These are phyloP conservation scores for Coptodon rendalli DNA, from an alignment of 2,113 vertebrate genomes.

Conservation along the genomic window DNA sequence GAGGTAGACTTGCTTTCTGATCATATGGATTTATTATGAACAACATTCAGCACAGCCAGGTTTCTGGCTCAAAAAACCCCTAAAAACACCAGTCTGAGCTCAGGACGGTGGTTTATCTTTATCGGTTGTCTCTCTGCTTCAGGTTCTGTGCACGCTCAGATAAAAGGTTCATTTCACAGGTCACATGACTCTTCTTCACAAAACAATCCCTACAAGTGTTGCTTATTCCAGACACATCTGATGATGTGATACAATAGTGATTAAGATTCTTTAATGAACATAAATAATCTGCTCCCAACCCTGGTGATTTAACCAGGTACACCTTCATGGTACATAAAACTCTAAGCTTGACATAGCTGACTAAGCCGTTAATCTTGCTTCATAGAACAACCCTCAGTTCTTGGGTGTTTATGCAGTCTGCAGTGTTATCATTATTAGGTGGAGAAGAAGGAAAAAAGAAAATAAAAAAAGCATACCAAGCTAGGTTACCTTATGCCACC, in stretches of 20 bases:
- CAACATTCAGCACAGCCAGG: background rate
- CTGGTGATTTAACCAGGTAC: background rate
- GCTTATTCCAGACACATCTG: background rate
- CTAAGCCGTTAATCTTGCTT: background rate
- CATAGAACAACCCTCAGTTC: background rate
- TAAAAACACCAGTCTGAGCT: background rate
- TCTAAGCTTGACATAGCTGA: background rate
- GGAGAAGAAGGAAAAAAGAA: background rate
- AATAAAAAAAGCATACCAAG: background rate
- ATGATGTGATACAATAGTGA: background rate
- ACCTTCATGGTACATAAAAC: background rate
- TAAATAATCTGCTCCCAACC: background rate
- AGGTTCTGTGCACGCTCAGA: background rate
- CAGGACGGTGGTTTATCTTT: rapidly evolving
- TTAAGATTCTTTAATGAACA: background rate
- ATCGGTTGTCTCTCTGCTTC: rapidly evolving
- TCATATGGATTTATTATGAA: background rate
- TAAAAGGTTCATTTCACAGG: background rate
- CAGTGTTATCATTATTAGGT: background rate
- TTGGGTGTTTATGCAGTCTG: background rate
- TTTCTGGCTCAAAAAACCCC: background rate
- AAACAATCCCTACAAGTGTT: rapidly evolving
- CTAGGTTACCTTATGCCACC: background rate
- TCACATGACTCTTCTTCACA: background rate
- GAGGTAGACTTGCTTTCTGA: background rate